Evolutionary conservation across 2,888 invertebrate species (phyloP).

Genomic region (Andrena fulva): DNA sequence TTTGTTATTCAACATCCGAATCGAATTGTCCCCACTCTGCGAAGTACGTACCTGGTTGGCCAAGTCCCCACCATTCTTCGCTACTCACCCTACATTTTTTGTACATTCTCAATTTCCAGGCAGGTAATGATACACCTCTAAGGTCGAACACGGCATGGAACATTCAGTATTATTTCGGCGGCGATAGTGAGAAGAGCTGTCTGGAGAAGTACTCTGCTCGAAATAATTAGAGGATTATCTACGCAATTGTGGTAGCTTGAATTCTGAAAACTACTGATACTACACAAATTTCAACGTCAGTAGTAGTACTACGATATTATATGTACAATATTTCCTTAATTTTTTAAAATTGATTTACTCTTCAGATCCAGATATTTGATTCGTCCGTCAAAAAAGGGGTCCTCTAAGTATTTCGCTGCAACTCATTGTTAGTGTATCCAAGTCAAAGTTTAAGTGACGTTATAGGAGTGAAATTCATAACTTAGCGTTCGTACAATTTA

Average conservation of each 20-base stretch:
- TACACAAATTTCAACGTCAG: no score
- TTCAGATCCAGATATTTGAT: no score
- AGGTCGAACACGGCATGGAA: background rate
- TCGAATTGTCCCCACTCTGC: no score
- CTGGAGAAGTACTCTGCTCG: background rate
- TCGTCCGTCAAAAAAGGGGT: no score
- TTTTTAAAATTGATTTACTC: no score
- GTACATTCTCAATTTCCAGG: background rate
- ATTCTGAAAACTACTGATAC: no score
- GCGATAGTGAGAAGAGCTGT: background rate
- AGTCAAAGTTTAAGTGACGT: background rate
- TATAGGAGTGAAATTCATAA: background rate
- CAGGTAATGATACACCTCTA: constrained; percentile 1
- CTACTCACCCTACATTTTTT: constrained; percentile 8
- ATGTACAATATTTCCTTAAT: no score
- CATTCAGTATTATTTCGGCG: constrained; percentile 7
- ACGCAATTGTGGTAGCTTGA: no score
- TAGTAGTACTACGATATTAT: no score
- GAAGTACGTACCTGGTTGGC: background rate
- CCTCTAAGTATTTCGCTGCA: background rate
- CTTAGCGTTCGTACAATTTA: background rate
- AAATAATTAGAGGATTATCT: no score
- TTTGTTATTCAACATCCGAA: no score
- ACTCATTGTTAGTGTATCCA: background rate
- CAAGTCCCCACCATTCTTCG: constrained; percentile 1